These are phyloP conservation scores for Thymelicus lineola DNA, from an alignment of 2,888 invertebrate species.

Conservation along the genomic window DNA sequence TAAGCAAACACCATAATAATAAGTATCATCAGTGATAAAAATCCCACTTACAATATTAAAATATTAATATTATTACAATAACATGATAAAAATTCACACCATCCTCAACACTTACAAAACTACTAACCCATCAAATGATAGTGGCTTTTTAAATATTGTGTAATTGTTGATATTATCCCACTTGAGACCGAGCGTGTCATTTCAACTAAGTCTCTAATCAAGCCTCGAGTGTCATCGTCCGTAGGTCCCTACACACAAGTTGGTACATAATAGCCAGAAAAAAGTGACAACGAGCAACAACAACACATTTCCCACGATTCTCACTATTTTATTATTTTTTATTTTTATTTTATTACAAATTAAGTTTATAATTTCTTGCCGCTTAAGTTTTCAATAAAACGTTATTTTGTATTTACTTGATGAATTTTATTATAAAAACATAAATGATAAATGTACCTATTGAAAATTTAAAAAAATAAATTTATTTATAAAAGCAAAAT, in stretches of 20 bases:
- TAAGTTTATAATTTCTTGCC: too few species aligned
- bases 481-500: too few species aligned
- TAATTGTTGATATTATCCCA: slow-evolving; percentile 67
- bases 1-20: neutral
- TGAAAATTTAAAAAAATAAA: too few species aligned
- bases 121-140: slow-evolving; percentile 27
- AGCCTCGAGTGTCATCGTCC: slow-evolving; percentile 27
- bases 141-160: slow-evolving; percentile 59
- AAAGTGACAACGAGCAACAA: neutral
- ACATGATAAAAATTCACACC: slow-evolving; percentile 26
- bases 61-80: slow-evolving; percentile 2
- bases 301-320: slow-evolving; percentile 13
- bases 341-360: neutral
- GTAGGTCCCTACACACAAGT: neutral
- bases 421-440: too few species aligned
- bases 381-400: too few species aligned
- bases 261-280: neutral
- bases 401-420: too few species aligned
- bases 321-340: neutral
- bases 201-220: slow-evolving; percentile 31
- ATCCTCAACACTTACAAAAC: neutral
- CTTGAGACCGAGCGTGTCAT: slow-evolving; percentile 70
- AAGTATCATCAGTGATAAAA: neutral
- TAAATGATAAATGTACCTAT: too few species aligned
- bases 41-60: slow-evolving; percentile 13